Percentiles rank a stretch among this genome's conserved stretches.
Conservation (phyloP, 2,113 vertebrate species). For the Cyanoramphus novaezelandiae region DNA sequence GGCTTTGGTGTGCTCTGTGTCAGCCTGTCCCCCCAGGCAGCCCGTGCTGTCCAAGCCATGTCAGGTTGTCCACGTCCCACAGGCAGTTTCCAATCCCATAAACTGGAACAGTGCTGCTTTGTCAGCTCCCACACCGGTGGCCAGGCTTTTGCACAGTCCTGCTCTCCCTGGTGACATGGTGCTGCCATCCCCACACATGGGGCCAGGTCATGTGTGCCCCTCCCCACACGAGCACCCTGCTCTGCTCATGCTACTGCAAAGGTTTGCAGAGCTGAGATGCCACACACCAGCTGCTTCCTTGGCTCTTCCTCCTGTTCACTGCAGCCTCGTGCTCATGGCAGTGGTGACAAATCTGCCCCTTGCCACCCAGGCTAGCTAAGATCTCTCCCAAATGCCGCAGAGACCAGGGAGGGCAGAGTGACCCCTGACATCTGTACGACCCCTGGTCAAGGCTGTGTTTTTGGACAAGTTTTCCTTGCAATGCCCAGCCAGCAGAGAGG, state of each 20-base stretch:
- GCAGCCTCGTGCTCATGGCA: not conserved
- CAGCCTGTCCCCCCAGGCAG: not conserved
- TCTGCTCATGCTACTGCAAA: not conserved
- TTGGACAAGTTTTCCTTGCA: not conserved
- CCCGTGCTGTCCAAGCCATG: not conserved
- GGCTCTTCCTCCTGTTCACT: not conserved
- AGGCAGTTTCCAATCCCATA: slow-evolving; percentile 26
- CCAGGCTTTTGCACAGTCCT: not conserved
- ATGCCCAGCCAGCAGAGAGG: not conserved
- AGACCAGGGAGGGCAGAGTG: not conserved
- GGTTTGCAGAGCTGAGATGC: not conserved
- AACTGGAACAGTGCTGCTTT: not conserved
- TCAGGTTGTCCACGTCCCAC: not conserved
- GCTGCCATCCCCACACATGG: fast-evolving
- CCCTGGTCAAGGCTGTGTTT: not conserved
- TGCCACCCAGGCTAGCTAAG: not conserved
- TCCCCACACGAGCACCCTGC: fast-evolving
- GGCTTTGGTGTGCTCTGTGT: not conserved
- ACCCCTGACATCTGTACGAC: fast-evolving
- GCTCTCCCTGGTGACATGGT: not conserved
- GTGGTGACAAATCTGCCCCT: not conserved
- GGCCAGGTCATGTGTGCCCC: fast-evolving
- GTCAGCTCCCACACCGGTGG: not conserved
- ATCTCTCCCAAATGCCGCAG: not conserved
- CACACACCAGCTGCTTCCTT: not conserved